phyloP scores from a whole-genome alignment of 2,888 invertebrate genomes.

The Leptopilina myrica region DNA sequence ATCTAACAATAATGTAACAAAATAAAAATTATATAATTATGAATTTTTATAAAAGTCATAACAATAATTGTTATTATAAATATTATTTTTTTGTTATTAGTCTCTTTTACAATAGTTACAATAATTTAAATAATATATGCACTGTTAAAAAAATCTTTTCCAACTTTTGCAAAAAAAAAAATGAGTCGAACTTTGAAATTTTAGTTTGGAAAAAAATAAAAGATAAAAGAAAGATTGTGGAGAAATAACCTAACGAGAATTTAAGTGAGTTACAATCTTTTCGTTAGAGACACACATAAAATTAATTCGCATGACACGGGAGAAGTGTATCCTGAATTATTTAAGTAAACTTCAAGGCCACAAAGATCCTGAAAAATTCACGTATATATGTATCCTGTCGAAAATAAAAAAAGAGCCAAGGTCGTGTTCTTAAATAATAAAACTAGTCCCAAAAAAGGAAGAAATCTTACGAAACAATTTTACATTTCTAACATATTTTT shows the following conservation, averaged over 20 bases:
- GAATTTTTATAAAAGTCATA: no score
- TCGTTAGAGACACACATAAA: conserved; percentile 30
- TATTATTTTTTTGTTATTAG: no score
- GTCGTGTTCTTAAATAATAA: conserved; percentile 9
- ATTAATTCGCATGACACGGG: conserved; percentile 32
- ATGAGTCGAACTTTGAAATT: background rate
- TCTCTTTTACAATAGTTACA: no score
- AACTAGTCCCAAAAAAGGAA: conserved; percentile 26
- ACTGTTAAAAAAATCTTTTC: no score
- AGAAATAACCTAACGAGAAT: background rate
- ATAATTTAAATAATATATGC: no score
- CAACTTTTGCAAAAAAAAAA: no score
- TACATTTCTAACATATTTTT: background rate
- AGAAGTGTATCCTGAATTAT: conserved; percentile 23
- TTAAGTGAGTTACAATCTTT: background rate
- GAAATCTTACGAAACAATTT: conserved; percentile 4
- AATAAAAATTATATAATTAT: no score
- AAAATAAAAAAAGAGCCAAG: conserved; percentile 26
- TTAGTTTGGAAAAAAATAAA: background rate
- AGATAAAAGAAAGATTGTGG: background rate
- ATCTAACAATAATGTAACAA: no score
- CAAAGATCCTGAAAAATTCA: conserved; percentile 17
- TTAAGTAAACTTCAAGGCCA: conserved; percentile 20
- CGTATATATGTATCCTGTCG: background rate
- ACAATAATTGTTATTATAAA: no score